These are phyloP conservation scores for Sarcophaga caerulescens DNA, from an alignment of 2,888 invertebrate species.

Conservation along the genomic window DNA sequence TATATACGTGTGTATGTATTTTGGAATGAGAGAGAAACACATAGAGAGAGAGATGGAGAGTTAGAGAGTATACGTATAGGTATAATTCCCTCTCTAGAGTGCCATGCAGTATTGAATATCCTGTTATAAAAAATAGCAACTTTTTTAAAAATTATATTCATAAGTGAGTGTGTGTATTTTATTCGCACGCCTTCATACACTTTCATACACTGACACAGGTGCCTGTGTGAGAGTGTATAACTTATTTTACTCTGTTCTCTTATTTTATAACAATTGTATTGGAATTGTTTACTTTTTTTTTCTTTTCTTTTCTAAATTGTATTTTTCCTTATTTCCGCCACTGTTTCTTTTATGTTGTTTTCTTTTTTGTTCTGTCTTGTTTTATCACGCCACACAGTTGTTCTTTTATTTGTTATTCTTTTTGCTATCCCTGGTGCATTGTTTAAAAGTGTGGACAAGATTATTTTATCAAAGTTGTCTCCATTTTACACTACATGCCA, in stretches of 20 bases:
- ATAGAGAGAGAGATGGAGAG: too few relatives aligned
- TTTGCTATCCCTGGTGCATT: background rate
- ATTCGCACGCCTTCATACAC: conserved; percentile 6
- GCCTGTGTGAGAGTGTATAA: conserved; percentile 28
- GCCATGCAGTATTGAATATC: conserved; percentile 47
- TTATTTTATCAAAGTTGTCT: conserved; percentile 12
- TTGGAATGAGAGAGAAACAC: too few relatives aligned
- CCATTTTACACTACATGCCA: background rate
- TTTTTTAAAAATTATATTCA: conserved; percentile 15
- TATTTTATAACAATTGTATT: background rate
- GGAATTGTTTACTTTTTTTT: too few relatives aligned
- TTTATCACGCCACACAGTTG: background rate
- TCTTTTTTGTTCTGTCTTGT: too few relatives aligned
- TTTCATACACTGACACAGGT: background rate
- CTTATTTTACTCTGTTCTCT: conserved; percentile 15
- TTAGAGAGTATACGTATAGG: too few relatives aligned
- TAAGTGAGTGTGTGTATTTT: conserved; percentile 24
- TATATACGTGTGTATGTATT: conserved; percentile 1
- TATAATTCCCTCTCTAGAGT: conserved; percentile 47
- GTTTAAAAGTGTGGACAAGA: conserved; percentile 33
- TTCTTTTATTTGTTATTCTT: background rate
- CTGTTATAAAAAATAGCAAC: conserved; percentile 46
- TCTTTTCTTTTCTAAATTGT: background rate
- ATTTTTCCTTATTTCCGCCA: background rate
- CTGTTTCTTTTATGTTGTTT: too few relatives aligned